Conservation (phyloP, 1,140 invertebrate species). For the Andricus grossulariae region DNA sequence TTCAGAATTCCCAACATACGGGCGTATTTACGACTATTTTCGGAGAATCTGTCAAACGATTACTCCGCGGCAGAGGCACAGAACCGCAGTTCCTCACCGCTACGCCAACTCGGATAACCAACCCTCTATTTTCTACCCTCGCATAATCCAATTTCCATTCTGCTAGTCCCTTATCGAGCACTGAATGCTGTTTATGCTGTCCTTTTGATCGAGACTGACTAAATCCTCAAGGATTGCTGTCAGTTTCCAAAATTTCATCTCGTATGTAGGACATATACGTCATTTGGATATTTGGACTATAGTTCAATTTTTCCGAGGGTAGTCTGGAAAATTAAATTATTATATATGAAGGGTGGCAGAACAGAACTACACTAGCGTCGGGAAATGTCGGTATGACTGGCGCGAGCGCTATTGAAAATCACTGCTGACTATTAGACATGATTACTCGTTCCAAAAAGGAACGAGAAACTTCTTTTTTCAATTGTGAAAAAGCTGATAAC, state of each 20-base stretch:
- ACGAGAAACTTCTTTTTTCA: too few species aligned
- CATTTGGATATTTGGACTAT: background rate
- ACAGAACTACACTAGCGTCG: too few species aligned
- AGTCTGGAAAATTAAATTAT: too few species aligned
- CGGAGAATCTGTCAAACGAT: constrained; percentile 68
- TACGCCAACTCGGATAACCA: constrained; percentile 15
- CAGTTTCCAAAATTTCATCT: constrained; percentile 21
- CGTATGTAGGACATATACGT: background rate
- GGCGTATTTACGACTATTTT: constrained; percentile 73
- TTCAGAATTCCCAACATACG: constrained; percentile 66
- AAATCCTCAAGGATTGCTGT: constrained; percentile 14
- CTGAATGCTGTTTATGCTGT: constrained; percentile 25
- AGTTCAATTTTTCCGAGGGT: too few species aligned
- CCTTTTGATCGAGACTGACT: constrained; percentile 28
- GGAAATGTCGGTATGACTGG: too few species aligned
- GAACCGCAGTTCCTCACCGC: constrained; percentile 37
- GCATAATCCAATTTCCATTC: constrained; percentile 67
- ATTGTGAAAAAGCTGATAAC: too few species aligned
- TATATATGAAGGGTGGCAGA: too few species aligned
- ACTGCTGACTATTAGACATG: too few species aligned
- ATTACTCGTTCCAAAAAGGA: too few species aligned
- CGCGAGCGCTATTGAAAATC: too few species aligned
- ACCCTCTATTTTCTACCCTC: constrained; percentile 57
- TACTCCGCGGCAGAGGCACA: constrained; percentile 45
- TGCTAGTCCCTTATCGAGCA: constrained; percentile 47